phyloP scores from a whole-genome alignment of 2,797 vertebrate species.

The Phataginus tetradactyla region DNA sequence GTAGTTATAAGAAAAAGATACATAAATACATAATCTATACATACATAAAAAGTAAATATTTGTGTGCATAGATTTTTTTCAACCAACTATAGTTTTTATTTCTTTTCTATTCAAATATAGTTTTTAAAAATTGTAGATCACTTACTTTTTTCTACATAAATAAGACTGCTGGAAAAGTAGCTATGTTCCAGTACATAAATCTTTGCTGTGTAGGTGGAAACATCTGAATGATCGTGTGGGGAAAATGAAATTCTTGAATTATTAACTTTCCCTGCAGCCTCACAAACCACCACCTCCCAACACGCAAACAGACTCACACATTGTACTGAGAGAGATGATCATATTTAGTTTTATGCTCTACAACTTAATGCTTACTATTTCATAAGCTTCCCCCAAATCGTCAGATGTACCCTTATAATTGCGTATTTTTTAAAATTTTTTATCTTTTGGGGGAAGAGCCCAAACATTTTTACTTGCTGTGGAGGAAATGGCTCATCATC shows the following conservation, averaged over 20 bases:
- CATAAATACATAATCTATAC: not conserved
- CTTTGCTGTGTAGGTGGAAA: not conserved
- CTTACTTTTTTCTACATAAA: not conserved
- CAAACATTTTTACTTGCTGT: too few relatives aligned
- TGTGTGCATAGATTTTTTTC: not conserved
- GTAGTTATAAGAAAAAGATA: not conserved
- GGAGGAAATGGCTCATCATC: too few relatives aligned
- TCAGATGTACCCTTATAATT: not conserved
- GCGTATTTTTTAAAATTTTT: too few relatives aligned
- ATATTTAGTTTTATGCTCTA: not conserved
- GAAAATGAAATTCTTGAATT: slow-evolving; percentile 37
- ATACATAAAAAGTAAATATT: not conserved
- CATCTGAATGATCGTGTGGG: not conserved
- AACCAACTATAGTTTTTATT: not conserved
- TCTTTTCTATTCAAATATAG: not conserved
- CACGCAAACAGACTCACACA: not conserved
- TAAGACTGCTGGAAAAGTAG: not conserved
- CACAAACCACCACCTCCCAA: not conserved
- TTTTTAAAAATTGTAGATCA: not conserved
- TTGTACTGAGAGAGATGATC: not conserved
- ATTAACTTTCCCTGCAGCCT: not conserved
- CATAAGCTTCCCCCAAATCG: not conserved
- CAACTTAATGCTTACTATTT: slow-evolving; percentile 5
- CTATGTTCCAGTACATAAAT: not conserved
- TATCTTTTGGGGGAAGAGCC: too few relatives aligned